These are phyloP conservation scores for Pelodytes ibericus DNA, from an alignment of 2,797 vertebrate genomes.

Conservation along the genomic window DNA sequence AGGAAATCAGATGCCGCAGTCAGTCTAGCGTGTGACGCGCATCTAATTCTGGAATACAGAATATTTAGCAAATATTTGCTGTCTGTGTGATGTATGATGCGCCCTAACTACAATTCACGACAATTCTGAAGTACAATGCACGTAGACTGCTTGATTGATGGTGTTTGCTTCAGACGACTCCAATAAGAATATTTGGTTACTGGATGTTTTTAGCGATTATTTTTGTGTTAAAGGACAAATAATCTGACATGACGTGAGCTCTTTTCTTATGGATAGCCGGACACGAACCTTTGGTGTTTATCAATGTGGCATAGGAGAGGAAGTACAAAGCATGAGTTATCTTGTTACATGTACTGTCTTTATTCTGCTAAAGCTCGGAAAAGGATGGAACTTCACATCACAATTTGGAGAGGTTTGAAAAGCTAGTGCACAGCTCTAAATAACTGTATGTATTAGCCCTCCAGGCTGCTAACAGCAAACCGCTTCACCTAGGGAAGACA, in stretches of 20 bases:
- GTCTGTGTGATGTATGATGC: neutral
- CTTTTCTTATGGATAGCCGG: too few relatives aligned
- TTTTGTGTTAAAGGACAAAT: neutral
- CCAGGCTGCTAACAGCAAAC: neutral
- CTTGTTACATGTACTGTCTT: too few relatives aligned
- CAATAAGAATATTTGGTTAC: neutral
- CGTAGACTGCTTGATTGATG: neutral
- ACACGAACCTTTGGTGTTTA: too few relatives aligned
- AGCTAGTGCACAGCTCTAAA: neutral
- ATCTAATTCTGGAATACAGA: neutral
- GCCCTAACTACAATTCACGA: neutral
- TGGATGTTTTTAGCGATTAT: neutral
- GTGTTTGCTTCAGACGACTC: neutral
- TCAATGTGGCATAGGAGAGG: too few relatives aligned
- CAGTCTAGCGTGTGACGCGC: neutral
- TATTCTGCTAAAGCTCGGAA: too few relatives aligned
- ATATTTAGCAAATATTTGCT: conserved; percentile 30
- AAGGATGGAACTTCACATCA: too few relatives aligned
- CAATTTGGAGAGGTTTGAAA: too few relatives aligned
- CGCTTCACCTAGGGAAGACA: neutral
- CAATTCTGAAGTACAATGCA: neutral
- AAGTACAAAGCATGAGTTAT: too few relatives aligned
- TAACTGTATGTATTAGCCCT: neutral
- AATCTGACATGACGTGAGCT: too few relatives aligned
- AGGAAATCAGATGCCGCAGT: neutral